phyloP scores from a whole-genome alignment of 2,888 invertebrate species.

The Scaeva pyrastri region DNA sequence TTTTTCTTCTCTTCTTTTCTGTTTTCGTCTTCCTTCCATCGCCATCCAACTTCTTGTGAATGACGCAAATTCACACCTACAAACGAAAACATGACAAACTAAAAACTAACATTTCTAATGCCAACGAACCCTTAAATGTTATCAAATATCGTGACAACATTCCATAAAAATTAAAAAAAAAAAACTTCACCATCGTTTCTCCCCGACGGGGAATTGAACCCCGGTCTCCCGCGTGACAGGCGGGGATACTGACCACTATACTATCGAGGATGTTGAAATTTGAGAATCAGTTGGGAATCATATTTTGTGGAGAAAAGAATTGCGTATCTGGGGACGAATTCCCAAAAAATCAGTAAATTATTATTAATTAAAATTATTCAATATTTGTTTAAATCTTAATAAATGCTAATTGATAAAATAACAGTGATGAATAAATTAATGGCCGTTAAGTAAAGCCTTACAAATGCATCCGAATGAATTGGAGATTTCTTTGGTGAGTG shows the following conservation, averaged over 20 bases:
- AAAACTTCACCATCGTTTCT: conserved; percentile 4
- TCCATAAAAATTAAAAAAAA: conserved; percentile 32
- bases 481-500: not conserved
- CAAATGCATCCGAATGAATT: conserved; percentile 14
- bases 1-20: no score
- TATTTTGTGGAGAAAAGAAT: not conserved
- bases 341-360: not conserved
- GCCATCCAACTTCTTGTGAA: conserved; percentile 3
- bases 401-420: not conserved
- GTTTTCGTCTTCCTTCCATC: not conserved
- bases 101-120: not conserved
- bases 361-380: not conserved
- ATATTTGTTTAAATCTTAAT: not conserved
- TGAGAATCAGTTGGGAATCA: not conserved
- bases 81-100: not conserved
- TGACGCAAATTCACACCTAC: conserved; percentile 16
- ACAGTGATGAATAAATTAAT: not conserved
- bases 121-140: not conserved
- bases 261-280: conserved; percentile 65
- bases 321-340: no score
- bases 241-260: conserved; percentile 75
- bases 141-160: not conserved
- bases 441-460: not conserved
- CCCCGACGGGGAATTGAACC: conserved; percentile 76
- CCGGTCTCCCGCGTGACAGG: conserved; percentile 75